Evolutionary conservation across 2,113 vertebrate genomes (phyloP).

Genomic region (Hystrix cristata): DNA sequence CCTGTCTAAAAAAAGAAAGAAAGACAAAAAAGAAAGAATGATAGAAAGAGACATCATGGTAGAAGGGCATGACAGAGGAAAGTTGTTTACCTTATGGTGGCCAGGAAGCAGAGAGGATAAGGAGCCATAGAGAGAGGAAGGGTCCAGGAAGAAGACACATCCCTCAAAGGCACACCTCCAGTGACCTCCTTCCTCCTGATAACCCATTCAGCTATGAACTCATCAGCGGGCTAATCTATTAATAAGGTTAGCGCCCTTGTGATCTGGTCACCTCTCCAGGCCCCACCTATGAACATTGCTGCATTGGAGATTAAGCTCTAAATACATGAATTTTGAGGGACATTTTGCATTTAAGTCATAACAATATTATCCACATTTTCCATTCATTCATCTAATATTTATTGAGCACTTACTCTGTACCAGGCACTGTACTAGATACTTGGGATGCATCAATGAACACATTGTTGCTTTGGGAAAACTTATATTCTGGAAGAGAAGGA

Average conservation of each 20-base stretch:
- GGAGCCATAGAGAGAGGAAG: not conserved
- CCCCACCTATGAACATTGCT: not conserved
- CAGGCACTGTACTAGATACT: not conserved
- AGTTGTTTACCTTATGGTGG: not conserved
- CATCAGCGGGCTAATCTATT: not conserved
- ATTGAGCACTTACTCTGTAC: conserved; percentile 10
- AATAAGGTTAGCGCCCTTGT: not conserved
- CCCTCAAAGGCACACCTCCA: not conserved
- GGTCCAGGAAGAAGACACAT: not conserved
- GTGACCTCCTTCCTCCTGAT: not conserved
- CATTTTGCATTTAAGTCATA: not conserved
- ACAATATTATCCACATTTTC: conserved; percentile 14
- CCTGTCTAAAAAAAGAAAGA: too few species aligned
- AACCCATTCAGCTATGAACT: not conserved
- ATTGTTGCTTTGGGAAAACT: conserved; percentile 1
- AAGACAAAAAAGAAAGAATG: too few species aligned
- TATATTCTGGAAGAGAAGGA: conserved; percentile 3
- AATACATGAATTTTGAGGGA: not conserved
- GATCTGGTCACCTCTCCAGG: not conserved
- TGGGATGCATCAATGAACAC: not conserved
- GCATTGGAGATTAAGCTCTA: not conserved
- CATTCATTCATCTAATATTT: conserved; percentile 44
- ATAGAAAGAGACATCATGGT: not conserved
- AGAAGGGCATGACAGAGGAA: not conserved
- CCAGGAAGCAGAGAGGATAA: not conserved